Percentiles rank a stretch among this genome's conserved stretches.
These are phyloP conservation scores for Lomographa bimaculata DNA, from an alignment of 2,888 invertebrate genomes.

Conservation along the genomic window DNA sequence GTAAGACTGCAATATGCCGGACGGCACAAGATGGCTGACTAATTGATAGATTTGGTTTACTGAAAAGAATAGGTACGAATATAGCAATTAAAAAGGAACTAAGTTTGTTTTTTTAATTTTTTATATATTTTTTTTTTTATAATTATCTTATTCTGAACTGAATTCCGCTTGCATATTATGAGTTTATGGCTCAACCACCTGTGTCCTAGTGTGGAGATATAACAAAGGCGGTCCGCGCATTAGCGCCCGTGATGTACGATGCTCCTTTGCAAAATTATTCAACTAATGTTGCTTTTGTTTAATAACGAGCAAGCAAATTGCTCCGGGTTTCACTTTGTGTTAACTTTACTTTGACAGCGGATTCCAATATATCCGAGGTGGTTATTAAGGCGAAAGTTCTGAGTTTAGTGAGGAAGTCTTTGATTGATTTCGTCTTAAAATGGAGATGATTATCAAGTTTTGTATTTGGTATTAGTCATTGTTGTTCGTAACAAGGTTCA, in stretches of 20 bases:
- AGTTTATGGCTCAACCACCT: too few species aligned
- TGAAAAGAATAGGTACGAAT: too few species aligned
- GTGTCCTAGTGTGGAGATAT: not conserved
- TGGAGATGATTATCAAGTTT: not conserved
- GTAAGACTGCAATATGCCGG: too few species aligned
- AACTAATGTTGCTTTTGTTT: constrained; percentile 54
- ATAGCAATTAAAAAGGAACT: too few species aligned
- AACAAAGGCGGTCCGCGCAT: constrained; percentile 11
- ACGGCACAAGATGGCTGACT: too few species aligned
- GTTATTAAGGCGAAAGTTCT: constrained; percentile 18
- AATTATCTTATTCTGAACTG: too few species aligned
- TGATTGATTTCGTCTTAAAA: not conserved
- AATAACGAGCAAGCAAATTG: constrained; percentile 50
- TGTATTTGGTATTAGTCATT: too few species aligned
- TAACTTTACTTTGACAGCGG: constrained; percentile 28
- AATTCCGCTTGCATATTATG: too few species aligned
- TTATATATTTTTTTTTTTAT: too few species aligned
- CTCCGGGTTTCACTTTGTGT: constrained; percentile 36
- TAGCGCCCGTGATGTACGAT: constrained; percentile 16
- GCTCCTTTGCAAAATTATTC: constrained; percentile 37
- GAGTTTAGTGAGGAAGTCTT: constrained; percentile 5
- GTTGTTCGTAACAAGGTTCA: too few species aligned
- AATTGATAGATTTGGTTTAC: too few species aligned
- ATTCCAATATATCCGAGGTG: constrained; percentile 27
- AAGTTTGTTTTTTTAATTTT: too few species aligned